phyloP scores from a whole-genome alignment of 2,113 vertebrate species.

The Meleagris gallopavo region DNA sequence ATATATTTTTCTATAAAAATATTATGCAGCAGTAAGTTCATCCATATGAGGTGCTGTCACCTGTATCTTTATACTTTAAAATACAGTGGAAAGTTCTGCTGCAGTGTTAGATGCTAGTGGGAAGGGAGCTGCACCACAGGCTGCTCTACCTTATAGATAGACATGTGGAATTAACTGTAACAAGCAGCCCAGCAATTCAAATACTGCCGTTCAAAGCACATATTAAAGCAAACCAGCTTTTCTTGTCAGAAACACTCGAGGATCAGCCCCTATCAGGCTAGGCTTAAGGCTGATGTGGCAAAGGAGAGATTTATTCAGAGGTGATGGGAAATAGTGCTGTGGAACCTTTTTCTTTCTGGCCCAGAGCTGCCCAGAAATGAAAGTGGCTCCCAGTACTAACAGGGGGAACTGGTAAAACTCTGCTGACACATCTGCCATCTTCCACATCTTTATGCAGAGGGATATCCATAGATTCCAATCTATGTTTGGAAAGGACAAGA shows the following conservation, averaged over 20 bases:
- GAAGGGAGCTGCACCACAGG: not conserved
- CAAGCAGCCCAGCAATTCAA: not conserved
- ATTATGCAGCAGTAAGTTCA: not conserved
- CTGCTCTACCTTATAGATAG: not conserved
- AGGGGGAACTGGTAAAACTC: not conserved
- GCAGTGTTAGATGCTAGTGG: not conserved
- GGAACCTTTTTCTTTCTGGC: not conserved
- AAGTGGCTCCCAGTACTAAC: not conserved
- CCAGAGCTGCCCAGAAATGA: rapidly evolving
- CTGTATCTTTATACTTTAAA: not conserved
- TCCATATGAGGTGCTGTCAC: not conserved
- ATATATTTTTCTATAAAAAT: not conserved
- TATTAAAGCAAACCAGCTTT: not conserved
- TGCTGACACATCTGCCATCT: not conserved
- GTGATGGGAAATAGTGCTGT: not conserved
- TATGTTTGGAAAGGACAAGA: not conserved
- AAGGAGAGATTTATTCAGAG: not conserved
- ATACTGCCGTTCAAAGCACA: not conserved
- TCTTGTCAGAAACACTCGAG: not conserved
- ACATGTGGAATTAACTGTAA: not conserved
- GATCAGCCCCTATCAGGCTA: not conserved
- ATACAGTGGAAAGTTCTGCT: not conserved
- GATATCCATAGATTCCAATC: not conserved
- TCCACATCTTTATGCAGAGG: not conserved
- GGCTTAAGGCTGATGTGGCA: not conserved